Conservation (phyloP, 2,888 invertebrate genomes). For the Trachelus iudaicus region DNA sequence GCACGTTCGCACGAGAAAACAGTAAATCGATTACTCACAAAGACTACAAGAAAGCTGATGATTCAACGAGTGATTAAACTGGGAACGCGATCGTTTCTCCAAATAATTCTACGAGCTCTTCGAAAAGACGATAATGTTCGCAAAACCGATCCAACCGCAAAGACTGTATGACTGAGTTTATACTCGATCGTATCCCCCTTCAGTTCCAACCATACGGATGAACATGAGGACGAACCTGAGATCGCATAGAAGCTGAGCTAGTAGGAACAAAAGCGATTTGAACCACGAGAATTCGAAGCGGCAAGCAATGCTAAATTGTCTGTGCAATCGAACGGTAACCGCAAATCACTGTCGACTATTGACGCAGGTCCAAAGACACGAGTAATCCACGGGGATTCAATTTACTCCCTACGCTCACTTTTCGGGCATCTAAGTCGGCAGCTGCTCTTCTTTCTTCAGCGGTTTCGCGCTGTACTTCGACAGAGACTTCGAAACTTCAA, state of each 20-base stretch:
- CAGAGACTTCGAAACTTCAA: slow-evolving; percentile 13
- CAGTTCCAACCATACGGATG: not conserved
- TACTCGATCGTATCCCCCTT: not conserved
- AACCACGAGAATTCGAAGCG: too few species aligned
- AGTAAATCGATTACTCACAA: not conserved
- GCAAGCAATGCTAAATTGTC: too few species aligned
- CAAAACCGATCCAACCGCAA: not conserved
- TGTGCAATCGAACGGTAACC: too few species aligned
- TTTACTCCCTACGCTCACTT: not conserved
- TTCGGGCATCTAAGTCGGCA: not conserved
- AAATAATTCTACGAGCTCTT: not conserved
- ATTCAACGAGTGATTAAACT: not conserved
- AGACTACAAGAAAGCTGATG: not conserved
- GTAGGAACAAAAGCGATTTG: not conserved
- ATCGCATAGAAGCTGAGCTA: not conserved
- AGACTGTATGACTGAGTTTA: not conserved
- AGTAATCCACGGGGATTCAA: not conserved
- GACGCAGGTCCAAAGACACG: not conserved
- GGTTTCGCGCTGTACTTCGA: not conserved
- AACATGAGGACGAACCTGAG: not conserved
- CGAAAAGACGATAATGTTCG: not conserved
- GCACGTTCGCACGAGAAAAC: not conserved
- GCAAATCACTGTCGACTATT: too few species aligned
- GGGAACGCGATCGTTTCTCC: not conserved
- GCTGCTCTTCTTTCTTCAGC: not conserved